Base-by-base conservation (phyloP, 1,140 invertebrate species). In the Colletes gigas region DNA sequence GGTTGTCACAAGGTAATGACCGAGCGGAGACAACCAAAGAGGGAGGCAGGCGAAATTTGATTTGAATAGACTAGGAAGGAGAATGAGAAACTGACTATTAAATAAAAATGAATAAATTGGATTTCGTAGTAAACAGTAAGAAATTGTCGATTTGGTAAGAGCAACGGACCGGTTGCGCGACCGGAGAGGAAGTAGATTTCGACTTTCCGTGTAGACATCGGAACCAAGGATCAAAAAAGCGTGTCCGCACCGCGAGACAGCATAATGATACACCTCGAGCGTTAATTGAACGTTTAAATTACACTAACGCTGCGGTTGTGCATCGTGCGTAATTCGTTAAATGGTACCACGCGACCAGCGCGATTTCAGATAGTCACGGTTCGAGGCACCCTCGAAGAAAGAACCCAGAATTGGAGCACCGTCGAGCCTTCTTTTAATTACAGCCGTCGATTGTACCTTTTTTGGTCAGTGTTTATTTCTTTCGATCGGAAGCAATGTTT, bases 241-340 rank as follows among this genome's bases (percentile, higher is more conserved):
- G 39, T 54, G 76, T 63, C 47, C 17, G 59, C 50, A 12, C 55
- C 5, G 54, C 12, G 41, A 21, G 66, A 69, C 66, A 59, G 41
- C 7, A 60, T 78, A 78, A 78, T 78, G 69, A 72, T 54, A 72
- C 52, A 72, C 59, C 59, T 63, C 68, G 68, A 39, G 76, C 50
- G 76, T 72, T 78, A 78, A 78, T 78, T 78, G 76, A 72, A 78
- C 57, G 76, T 71, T 78, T 78, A 78, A 54, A 72, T 78, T 72
- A 70, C 76, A 72, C 69, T 78, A 78, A 72, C 72, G 76, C 55
- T 14, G 76, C 59, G 76, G 68, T 63, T 63, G 50, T 72, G 50
- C 69, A 72, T 78, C 76, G 76, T 78, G 69, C 76, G 76, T 78
- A 67, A 78, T 78, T 78, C 68, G 62, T 39, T 78, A 78, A 78